Base-by-base conservation (phyloP, 2,113 vertebrate genomes). In the Macquaria ambigua region DNA sequence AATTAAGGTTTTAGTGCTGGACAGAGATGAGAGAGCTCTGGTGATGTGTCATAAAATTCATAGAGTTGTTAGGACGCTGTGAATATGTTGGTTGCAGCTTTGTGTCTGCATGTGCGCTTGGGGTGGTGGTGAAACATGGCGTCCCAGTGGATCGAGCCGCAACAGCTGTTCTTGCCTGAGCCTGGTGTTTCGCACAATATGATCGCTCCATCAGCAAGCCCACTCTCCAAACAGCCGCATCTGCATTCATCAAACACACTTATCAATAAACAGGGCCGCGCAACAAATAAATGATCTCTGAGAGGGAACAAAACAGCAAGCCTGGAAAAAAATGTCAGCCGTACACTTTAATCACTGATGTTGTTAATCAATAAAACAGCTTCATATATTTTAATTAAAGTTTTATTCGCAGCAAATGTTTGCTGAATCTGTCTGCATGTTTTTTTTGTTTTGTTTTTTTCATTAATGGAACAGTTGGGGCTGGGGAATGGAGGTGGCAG, bases 1-100 rank as follows among this genome's bases (percentile, higher is more conserved):
- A 97, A 99, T 99, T 98, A 99, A 97, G 96, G 96, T 96, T 98
- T 98, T 98, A 99, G 97, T 97, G 97, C 96, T 92, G 96, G 97
- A 97, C 96, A 94, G 97, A 99, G 98, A 98, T 97, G 96, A 97
- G 97, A 96, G 97, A 96, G 96, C 96, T 95, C 96, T 95, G 96
- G 96, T 96, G 95, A 97, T 96, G 96, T 96, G 96, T 97, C 97
- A 96, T 99, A 97, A 99, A 98, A 97, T 97, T 97, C 97, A 96
- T 95, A 92, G 95, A 97, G 96, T 96, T 97, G 97, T 96, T 96
- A 85, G 81, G 74, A 96, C 92, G 96, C 95, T 94, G 96, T 94
- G 95, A 95, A 96, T 96, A 95, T 94, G 96, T 96, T 96, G 95
- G 96, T 94, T 94, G 96, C 93, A 96, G 91, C 95, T 97, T 98